These are phyloP conservation scores for Thymallus thymallus DNA, from an alignment of 2,113 vertebrate genomes.

Conservation along the genomic window DNA sequence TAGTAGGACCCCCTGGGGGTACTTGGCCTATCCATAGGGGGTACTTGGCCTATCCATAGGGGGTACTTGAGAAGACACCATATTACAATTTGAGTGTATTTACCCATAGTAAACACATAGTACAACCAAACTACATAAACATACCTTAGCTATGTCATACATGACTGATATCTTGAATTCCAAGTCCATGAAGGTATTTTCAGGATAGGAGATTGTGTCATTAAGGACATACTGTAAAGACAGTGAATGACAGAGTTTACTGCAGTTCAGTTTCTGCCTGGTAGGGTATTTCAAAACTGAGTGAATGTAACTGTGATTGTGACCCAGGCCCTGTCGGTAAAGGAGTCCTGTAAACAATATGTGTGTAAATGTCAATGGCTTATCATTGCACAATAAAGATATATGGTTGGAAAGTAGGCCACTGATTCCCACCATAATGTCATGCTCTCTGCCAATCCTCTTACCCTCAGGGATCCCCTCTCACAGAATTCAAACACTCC, in stretches of 20 bases:
- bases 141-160: constrained; percentile 97
- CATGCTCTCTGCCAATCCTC: constrained; percentile 15
- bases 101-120: neutral
- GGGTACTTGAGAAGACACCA: too few species aligned
- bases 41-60: too few species aligned
- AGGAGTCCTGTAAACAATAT: neutral
- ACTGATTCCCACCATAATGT: constrained; percentile 26
- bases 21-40: too few species aligned
- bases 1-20: too few species aligned
- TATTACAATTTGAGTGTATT: neutral
- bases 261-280: constrained; percentile 1
- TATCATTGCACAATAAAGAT: constrained; percentile 28
- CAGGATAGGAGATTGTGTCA: constrained; percentile 94
- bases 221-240: constrained; percentile 85
- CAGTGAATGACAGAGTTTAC: neutral
- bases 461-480: constrained; percentile 93
- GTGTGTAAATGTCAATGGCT: constrained; percentile 11
- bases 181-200: constrained; percentile 97
- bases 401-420: constrained; percentile 2
- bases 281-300: neutral
- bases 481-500: constrained; percentile 93
- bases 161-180: constrained; percentile 98
- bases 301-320: neutral
- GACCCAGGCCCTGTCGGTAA: neutral
- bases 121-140: neutral